Base-by-base conservation (phyloP, 2,888 invertebrate species). In the Drosophila macrospina region DNA sequence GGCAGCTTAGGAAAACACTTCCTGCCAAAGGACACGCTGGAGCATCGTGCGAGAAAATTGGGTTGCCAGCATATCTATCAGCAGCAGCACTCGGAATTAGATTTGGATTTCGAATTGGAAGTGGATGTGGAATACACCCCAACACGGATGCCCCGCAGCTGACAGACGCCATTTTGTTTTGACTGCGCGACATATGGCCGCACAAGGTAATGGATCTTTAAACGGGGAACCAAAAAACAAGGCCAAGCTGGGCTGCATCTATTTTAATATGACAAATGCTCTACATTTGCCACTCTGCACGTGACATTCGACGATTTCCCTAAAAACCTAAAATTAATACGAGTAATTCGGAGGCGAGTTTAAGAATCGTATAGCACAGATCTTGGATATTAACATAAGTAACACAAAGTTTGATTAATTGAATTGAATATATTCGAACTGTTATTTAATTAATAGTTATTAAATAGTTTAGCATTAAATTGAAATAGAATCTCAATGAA, bases 1-100 rank as follows among this genome's bases (percentile, higher is more conserved):
- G 32, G 45, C 63, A 73, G 51, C 66, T 67, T 54, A 48, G 67
- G 42, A 48, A 69, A 57, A 54, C 66, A 48, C 64, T 71, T 84
- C 63, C 68, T 77, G 77, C 63, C 71, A 50, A 44, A 77, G 84
- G 83, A 82, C 78, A 64, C 45, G 70, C 60, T 39, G n/a, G 24
- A 54, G 62, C 59, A 37, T 34, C 62, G 54, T 74, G 69, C 36
- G 48, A 54, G 78, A 62, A 74, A 76, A 69, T 57, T 74, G 74
- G 78, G 63, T 34, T 76, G 62, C 60, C 59, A 74, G 73, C 78
- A 63, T 72, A 81, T 85, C 88, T 80, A 85, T 88, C 86, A 82
- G 42, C 79, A 81, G 51, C 55, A 62, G 57, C 82, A 70, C 61
- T 74, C 54, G 50, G 20, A 41, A 48, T 50, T 42, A 28, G 57